Percentiles rank a stretch among this genome's conserved stretches.
Conservation (phyloP, 2,113 vertebrate genomes). For the Naja naja region DNA sequence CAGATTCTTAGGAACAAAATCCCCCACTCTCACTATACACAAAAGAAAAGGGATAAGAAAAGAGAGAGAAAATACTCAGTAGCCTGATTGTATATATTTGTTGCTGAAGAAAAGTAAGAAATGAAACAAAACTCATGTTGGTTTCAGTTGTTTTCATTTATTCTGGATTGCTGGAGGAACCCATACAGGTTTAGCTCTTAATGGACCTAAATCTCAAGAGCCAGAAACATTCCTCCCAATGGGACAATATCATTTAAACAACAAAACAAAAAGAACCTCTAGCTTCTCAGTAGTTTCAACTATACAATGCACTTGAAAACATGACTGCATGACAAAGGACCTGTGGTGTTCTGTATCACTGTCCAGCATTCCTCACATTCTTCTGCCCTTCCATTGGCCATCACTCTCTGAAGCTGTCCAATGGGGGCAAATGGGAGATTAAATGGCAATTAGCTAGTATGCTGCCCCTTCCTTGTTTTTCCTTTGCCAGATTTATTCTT, state of each 20-base stretch:
- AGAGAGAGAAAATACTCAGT: neutral
- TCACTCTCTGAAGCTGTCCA: neutral
- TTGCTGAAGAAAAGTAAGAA: neutral
- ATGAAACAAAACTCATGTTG: neutral
- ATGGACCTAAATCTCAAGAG: neutral
- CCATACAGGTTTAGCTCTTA: neutral
- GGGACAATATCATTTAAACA: neutral
- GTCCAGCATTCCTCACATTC: neutral
- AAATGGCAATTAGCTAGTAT: neutral
- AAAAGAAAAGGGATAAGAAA: neutral
- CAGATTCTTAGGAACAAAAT: neutral
- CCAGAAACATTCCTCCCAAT: neutral
- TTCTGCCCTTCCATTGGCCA: neutral
- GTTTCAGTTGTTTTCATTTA: neutral
- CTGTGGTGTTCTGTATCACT: neutral
- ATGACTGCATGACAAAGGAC: neutral
- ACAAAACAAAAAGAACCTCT: neutral
- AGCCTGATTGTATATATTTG: neutral
- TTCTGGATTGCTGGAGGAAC: neutral
- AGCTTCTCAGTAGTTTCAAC: neutral
- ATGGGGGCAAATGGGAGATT: neutral
- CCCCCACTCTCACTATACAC: neutral
- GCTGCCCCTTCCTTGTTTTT: neutral
- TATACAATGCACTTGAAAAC: neutral
- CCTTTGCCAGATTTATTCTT: neutral